Evolutionary conservation across 2,888 invertebrate genomes (phyloP).

Genomic region (Drosophila mimetica): DNA sequence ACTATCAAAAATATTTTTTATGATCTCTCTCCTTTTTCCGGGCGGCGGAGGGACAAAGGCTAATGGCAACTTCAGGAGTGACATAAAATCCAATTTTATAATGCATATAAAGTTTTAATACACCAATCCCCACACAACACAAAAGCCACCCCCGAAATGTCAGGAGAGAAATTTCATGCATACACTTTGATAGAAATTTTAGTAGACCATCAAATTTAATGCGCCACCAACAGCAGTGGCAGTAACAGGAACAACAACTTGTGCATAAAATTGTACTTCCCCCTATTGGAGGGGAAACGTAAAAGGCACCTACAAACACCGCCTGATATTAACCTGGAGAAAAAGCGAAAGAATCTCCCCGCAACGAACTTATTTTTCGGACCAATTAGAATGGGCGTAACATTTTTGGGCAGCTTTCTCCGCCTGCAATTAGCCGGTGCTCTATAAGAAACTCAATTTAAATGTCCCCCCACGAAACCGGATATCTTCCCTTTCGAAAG

Average conservation of each 20-base stretch:
- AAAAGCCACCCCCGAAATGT: conserved; percentile 21
- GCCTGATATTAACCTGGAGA: conserved; percentile 3
- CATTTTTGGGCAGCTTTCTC: conserved; percentile 39
- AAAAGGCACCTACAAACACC: conserved; percentile 6
- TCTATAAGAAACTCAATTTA: not conserved
- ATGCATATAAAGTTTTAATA: conserved; percentile 77
- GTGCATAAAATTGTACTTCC: conserved; percentile 69
- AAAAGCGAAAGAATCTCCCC: not conserved
- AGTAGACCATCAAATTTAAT: conserved; percentile 74
- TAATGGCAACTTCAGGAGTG: conserved; percentile 67
- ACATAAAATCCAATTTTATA: conserved; percentile 78
- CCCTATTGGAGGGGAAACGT: not conserved
- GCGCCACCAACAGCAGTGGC: conserved; percentile 55
- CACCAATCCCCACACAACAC: conserved; percentile 22
- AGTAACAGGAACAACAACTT: conserved; percentile 53
- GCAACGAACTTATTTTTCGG: conserved; percentile 1
- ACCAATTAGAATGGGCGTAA: conserved; percentile 55
- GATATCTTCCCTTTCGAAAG: conserved; percentile 55
- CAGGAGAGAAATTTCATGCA: conserved; percentile 55
- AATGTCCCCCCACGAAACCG: conserved; percentile 32
- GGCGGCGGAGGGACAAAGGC: conserved; percentile 23
- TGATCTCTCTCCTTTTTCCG: conserved; percentile 16
- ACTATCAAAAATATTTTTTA: conserved; percentile 70
- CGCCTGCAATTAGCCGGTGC: conserved; percentile 55
- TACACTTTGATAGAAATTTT: conserved; percentile 71